Percentiles rank a stretch among this genome's conserved stretches.
Conservation (phyloP, 2,888 invertebrate species). For the Crematogaster levior region DNA sequence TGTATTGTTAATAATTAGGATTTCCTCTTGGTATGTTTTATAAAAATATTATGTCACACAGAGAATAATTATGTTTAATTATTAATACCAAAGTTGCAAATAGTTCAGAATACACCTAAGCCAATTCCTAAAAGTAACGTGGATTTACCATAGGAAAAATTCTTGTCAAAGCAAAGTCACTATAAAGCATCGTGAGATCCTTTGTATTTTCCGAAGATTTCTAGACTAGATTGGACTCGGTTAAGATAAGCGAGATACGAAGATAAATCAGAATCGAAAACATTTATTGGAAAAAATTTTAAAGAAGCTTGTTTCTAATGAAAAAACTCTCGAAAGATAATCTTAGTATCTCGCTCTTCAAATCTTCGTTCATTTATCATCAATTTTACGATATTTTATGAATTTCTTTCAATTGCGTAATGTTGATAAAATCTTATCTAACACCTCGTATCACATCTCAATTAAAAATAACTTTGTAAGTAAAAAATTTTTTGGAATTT, state of each 20-base stretch:
- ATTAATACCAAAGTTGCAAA: not conserved
- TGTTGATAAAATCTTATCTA: not conserved
- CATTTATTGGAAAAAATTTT: conserved; percentile 8
- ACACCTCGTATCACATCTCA: not conserved
- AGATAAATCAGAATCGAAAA: conserved; percentile 4
- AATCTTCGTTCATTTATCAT: not conserved
- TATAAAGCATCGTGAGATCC: not conserved
- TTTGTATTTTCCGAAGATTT: conserved; percentile 28
- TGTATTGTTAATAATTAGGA: not conserved
- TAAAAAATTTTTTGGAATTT: not conserved
- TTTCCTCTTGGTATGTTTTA: not conserved
- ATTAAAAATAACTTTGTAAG: not conserved
- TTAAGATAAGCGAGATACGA: conserved; percentile 1
- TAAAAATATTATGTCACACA: not conserved
- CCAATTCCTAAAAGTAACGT: conserved; percentile 7
- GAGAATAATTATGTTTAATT: not conserved
- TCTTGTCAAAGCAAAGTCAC: not conserved
- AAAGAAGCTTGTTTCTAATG: not conserved
- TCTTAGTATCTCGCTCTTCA: not conserved
- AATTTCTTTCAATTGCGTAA: not conserved
- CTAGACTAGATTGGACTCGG: conserved; percentile 23
- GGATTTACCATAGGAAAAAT: not conserved
- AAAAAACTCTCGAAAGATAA: conserved; percentile 6
- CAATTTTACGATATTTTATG: not conserved
- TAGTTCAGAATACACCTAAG: not conserved